Base-by-base conservation (phyloP, 2,113 vertebrate species). In the Amphiprion ocellaris region DNA sequence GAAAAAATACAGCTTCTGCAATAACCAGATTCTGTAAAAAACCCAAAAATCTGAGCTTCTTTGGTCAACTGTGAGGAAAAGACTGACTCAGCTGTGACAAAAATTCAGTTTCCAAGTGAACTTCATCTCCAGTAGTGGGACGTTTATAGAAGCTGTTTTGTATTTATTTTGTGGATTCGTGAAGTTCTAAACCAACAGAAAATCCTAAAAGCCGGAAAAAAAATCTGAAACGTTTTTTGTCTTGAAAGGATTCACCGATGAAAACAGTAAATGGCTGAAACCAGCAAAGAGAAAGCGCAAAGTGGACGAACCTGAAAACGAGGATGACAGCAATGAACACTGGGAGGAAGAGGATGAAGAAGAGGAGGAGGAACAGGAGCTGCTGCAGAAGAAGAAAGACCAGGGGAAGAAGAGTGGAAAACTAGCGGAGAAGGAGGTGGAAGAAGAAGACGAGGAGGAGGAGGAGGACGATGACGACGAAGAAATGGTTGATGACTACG, bases 401-500 rank as follows among this genome's bases (percentile, higher is more conserved):
- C 63, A 81, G 61, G 77, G 10, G 60, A 78, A 90, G 37, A 87
- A 81, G 23, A 44, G 73, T 81, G 4, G 74, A 70, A 91, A 84
- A 86, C 33, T 63, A 50, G 74, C 2, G 62, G 4, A 63, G n/a
- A 68, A 86, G 74, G 59, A 84, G 58, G 50, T 1, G 9, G 65
- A 67, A 3, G 62, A 65, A 0, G 73, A 85, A 0, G 75, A 61
- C 0, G 76, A 76, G 0, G 73, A 94, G 0, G 71, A 78, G 0
- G 61, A 87, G 0, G 83, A 86, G 0, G 91, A 85, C 0, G 88
- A 89, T 0, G 91, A 93, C 49, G 95, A 95, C 0, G 94, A 96
- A 0, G 96, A 96, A 46, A 90, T 97, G 94, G 91, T 96, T 6
- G 98, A 98, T 66, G 98, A 98, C 78, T 98, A 97, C 2, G 97